A percentile compares a stretch with the other conserved stretches of the same genome.
Evolutionary conservation across 2,888 invertebrate species (phyloP).

Genomic region (Cosmia trapezina): DNA sequence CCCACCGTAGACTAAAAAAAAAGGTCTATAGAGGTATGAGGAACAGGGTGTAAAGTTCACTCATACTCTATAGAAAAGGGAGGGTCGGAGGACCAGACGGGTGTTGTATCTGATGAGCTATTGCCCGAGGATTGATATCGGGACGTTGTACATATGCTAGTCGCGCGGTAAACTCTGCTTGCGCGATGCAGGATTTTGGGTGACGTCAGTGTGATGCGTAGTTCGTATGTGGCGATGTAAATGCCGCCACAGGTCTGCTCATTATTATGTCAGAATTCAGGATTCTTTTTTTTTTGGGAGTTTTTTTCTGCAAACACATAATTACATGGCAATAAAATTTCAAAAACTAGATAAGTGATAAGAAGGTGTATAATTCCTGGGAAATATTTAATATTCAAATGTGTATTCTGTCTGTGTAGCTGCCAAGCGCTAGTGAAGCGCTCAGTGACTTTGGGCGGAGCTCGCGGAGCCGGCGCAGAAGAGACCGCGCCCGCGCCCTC

Average conservation of each 20-base stretch:
- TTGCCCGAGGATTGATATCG: not conserved
- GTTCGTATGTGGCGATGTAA: too few species aligned
- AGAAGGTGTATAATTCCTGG: not conserved
- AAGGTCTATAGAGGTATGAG: too few species aligned
- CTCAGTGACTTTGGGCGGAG: conserved; percentile 81
- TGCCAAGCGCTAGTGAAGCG: conserved; percentile 88
- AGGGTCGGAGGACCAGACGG: too few species aligned
- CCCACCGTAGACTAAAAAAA: not conserved
- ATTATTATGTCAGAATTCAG: not conserved
- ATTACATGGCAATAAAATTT: too few species aligned
- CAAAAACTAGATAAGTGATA: not conserved
- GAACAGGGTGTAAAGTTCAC: too few species aligned
- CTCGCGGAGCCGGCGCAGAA: conserved; percentile 76
- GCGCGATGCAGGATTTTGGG: too few species aligned
- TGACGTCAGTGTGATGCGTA: too few species aligned
- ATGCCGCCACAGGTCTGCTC: not conserved
- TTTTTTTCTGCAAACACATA: too few species aligned
- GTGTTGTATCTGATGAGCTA: too few species aligned
- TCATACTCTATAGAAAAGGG: too few species aligned
- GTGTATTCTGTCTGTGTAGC: conserved; percentile 64
- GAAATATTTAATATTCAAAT: not conserved
- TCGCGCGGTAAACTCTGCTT: not conserved
- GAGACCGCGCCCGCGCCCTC: conserved; percentile 86
- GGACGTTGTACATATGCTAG: not conserved
- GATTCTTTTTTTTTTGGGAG: too few species aligned